Percentiles rank a stretch among this genome's conserved stretches.
Conservation (phyloP, 2,888 invertebrate species). For the Chrysomela aeneicollis region DNA sequence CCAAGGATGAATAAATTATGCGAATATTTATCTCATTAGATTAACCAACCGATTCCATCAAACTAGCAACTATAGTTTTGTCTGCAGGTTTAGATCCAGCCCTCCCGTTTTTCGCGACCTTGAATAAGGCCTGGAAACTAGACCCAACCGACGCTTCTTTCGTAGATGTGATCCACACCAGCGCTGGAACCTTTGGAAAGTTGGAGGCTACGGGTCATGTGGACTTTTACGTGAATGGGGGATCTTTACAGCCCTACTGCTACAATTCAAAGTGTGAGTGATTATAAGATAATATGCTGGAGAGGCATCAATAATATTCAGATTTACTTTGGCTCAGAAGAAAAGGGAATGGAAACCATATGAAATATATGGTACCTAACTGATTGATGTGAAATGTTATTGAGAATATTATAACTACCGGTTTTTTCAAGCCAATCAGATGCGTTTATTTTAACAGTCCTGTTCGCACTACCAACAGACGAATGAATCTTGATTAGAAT, state of each 20-base stretch:
- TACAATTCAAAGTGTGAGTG: constrained; percentile 47
- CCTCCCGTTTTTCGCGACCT: constrained; percentile 67
- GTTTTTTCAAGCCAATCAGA: too few relatives aligned
- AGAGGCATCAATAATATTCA: not conserved
- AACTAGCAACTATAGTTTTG: not conserved
- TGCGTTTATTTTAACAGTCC: too few relatives aligned
- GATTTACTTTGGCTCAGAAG: not conserved
- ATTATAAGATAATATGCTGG: not conserved
- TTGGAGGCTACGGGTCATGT: constrained; percentile 67
- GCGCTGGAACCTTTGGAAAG: constrained; percentile 71
- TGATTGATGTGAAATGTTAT: too few relatives aligned
- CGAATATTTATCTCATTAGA: too few relatives aligned
- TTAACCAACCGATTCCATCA: too few relatives aligned
- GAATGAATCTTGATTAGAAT: too few relatives aligned
- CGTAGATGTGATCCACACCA: constrained; percentile 91
- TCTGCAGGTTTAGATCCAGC: constrained; percentile 71
- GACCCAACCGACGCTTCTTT: constrained; percentile 84
- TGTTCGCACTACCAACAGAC: too few relatives aligned
- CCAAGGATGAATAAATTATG: too few relatives aligned
- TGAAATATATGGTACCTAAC: too few relatives aligned
- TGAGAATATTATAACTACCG: too few relatives aligned
- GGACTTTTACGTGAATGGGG: constrained; percentile 73
- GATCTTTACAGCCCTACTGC: constrained; percentile 57
- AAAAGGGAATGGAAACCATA: not conserved
- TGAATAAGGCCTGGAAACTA: constrained; percentile 65